These are phyloP conservation scores for Stenoptilia bipunctidactyla DNA, from an alignment of 2,888 invertebrate species.

Conservation along the genomic window DNA sequence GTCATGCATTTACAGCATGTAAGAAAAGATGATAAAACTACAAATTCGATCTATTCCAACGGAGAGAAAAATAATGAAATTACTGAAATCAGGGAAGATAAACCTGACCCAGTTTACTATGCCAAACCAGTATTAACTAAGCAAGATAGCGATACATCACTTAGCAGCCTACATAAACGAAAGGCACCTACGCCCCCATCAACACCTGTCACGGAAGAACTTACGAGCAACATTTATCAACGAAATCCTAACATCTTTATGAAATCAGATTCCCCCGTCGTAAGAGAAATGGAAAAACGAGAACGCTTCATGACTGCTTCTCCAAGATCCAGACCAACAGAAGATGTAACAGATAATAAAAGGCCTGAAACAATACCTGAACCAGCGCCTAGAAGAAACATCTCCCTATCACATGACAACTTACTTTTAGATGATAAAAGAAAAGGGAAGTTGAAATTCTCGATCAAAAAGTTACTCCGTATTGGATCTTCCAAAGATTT, in stretches of 20 bases:
- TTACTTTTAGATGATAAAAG: slow-evolving; percentile 74
- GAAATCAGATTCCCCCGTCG: slow-evolving; percentile 77
- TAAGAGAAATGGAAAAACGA: slow-evolving; percentile 81
- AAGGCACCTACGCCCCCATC: slow-evolving; percentile 83
- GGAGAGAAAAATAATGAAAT: slow-evolving; percentile 54
- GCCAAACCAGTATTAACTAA: slow-evolving; percentile 65
- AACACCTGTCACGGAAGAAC: slow-evolving; percentile 59
- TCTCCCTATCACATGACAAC: slow-evolving; percentile 84
- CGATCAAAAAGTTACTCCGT: slow-evolving; percentile 84
- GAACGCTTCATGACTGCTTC: slow-evolving; percentile 62
- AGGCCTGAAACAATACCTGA: slow-evolving; percentile 61
- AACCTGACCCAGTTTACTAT: slow-evolving; percentile 50
- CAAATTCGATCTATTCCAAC: slow-evolving; percentile 27
- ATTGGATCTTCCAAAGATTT: slow-evolving; percentile 82
- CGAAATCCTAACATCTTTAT: slow-evolving; percentile 67
- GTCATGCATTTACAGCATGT: slow-evolving; percentile 64
- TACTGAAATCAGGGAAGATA: slow-evolving; percentile 43
- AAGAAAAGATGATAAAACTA: slow-evolving; percentile 41
- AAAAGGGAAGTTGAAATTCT: slow-evolving; percentile 80
- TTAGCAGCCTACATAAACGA: slow-evolving; percentile 74
- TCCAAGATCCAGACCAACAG: slow-evolving; percentile 35
- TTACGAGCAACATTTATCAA: slow-evolving; percentile 66
- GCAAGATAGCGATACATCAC: slow-evolving; percentile 69
- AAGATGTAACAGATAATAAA: slow-evolving; percentile 24
- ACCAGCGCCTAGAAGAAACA: slow-evolving; percentile 76